Evolutionary conservation across 2,797 vertebrate genomes (phyloP), one percentile per base, ranked within the genome.

Genomic region (Gouania willdenowi): DNA sequence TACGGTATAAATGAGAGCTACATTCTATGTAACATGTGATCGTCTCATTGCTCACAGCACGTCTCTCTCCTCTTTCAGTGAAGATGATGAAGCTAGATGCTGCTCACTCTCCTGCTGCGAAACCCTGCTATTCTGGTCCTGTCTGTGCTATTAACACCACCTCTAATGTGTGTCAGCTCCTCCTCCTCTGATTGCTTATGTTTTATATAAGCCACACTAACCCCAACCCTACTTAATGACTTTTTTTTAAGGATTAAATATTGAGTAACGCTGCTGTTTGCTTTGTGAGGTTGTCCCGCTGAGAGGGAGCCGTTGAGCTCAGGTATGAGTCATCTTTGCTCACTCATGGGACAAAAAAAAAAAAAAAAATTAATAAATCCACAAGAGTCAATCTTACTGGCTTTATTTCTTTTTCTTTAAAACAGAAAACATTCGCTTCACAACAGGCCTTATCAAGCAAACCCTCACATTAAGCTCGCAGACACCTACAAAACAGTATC

Each of bases 401-500:
- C 74, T 88, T 88, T 88, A 88, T 87, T 90, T 79, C 66, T 89
- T 89, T 91, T 91, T 90, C 88, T 91, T 90, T 91, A 92, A 90
- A 91, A 91, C 90, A 91, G 88, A 90, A 92, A 92, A 90, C 85
- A 74, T 86, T 87, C 68, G 87, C 83, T 89, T 88, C 81, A 90
- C 88, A 90, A 90, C 87, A 87, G 86, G 88, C 86, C 85, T 72
- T 87, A 70, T 84, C 84, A 87, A 90, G 87, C 88, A 89, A 89
- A 87, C 86, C 88, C 89, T 88, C 83, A 90, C 88, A 84, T 79
- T 84, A 84, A 86, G 87, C 88, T 87, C 79, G 81, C 88, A 87
- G 87, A 89, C 88, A 89, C 88, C 87, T 91, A 91, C 87, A 91
- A 92, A 92, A 91, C 89, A 72, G 89, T 92, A 92, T 92, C 89